A percentile compares a stretch with the other conserved stretches of the same genome.
phyloP scores from a whole-genome alignment of 2,113 vertebrate species.

The Thamnaconus septentrionalis region DNA sequence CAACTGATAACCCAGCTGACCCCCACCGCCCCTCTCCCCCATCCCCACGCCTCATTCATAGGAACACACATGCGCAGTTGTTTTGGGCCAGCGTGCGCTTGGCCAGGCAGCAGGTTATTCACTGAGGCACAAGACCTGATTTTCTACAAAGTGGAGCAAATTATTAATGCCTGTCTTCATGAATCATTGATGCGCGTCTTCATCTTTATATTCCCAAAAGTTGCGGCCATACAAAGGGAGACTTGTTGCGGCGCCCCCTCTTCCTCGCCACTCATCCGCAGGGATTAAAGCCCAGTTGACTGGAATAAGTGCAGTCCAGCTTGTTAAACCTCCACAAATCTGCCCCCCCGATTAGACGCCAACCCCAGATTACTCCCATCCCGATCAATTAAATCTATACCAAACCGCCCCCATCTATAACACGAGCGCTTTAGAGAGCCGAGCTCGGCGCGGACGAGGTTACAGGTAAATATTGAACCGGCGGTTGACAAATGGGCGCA shows the following conservation, averaged over 20 bases:
- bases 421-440: constrained; percentile 39
- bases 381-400: constrained; percentile 60
- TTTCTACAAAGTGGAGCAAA: constrained; percentile 46
- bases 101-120: constrained; percentile 23
- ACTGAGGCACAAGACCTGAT: constrained; percentile 15
- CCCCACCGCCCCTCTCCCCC: not conserved
- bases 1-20: constrained; percentile 27
- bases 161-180: constrained; percentile 52
- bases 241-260: not conserved
- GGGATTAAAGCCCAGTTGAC: constrained; percentile 50
- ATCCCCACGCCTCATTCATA: not conserved
- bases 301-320: constrained; percentile 47
- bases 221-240: constrained; percentile 14
- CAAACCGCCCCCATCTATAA: constrained; percentile 48
- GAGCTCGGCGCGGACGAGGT: constrained; percentile 31
- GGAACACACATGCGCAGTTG: constrained; percentile 8
- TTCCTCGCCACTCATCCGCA: constrained; percentile 25
- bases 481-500: constrained; percentile 53
- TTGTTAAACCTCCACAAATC: constrained; percentile 56
- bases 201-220: constrained; percentile 30
- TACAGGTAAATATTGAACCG: constrained; percentile 58
- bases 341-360: constrained; percentile 9
- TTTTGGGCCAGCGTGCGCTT: constrained; percentile 20
- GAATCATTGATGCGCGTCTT: constrained; percentile 56
- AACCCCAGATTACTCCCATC: constrained; percentile 32